Percentiles rank a stretch among this genome's conserved stretches.
Conservation (phyloP, 2,888 invertebrate genomes). For the Schrankia costaestrigalis region DNA sequence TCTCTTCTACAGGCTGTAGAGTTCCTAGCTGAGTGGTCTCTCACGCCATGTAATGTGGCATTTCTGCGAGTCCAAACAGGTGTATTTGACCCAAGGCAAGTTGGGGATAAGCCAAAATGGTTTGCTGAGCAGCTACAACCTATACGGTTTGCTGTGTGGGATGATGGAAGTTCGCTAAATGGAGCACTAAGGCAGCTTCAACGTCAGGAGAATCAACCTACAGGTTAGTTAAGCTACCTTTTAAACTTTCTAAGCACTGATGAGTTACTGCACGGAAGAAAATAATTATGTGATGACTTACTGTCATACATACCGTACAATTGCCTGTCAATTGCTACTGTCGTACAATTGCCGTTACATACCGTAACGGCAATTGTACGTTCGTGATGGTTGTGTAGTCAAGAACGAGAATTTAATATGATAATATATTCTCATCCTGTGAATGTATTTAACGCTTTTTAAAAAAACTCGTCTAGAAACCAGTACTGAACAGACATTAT, state of each 20-base stretch:
- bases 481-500: no score
- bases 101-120: slow-evolving; percentile 99
- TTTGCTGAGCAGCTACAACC: slow-evolving; percentile 93
- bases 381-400: no score
- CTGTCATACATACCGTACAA: no score
- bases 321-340: no score
- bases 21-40: slow-evolving; percentile 98
- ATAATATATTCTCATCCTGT: no score
- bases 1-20: slow-evolving; percentile 89
- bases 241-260: neutral
- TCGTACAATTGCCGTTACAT: no score
- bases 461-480: neutral
- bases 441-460: no score
- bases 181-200: slow-evolving; percentile 87
- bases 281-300: no score
- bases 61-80: slow-evolving; percentile 98
- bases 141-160: slow-evolving; percentile 95
- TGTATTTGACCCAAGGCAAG: slow-evolving; percentile 94
- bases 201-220: slow-evolving; percentile 89
- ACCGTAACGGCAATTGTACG: no score
- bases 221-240: slow-evolving; percentile 63
- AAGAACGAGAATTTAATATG: no score
- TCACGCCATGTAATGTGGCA: slow-evolving; percentile 98
- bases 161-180: slow-evolving; percentile 90
- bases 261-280: no score